These are phyloP conservation scores for Pelvicachromis taeniatus DNA, from an alignment of 2,113 vertebrate species.

Conservation along the genomic window DNA sequence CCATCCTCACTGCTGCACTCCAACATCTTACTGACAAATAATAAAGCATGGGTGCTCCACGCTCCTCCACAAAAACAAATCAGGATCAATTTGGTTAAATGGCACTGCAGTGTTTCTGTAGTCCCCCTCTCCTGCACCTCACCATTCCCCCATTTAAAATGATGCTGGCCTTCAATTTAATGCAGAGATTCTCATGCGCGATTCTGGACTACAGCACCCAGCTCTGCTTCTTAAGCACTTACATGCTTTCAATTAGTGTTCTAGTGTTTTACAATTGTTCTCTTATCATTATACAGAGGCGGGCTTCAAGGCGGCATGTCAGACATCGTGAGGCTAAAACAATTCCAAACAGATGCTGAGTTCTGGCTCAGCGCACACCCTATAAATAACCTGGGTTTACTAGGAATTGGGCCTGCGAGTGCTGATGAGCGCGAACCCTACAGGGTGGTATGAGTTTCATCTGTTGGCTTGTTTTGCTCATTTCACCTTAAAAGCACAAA, in stretches of 20 bases:
- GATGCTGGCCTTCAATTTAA: background rate
- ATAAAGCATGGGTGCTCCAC: background rate
- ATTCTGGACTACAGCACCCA: background rate
- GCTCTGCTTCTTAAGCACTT: background rate
- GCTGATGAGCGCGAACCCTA: background rate
- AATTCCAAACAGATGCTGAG: slow-evolving; percentile 19
- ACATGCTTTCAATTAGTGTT: background rate
- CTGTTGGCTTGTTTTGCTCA: background rate
- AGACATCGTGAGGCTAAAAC: background rate
- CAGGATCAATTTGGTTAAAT: slow-evolving; percentile 4
- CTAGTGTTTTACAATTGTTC: background rate
- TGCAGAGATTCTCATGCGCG: background rate
- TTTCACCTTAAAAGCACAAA: background rate
- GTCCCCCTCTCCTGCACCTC: background rate
- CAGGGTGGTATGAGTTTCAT: background rate
- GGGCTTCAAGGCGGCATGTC: background rate
- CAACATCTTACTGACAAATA: slow-evolving; percentile 21
- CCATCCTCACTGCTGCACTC: slow-evolving; percentile 1
- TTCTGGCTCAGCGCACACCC: background rate
- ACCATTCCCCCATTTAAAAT: background rate
- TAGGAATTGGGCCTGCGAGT: slow-evolving; percentile 1
- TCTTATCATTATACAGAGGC: background rate
- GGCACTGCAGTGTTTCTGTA: background rate
- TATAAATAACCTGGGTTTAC: slow-evolving; percentile 31
- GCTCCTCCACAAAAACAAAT: background rate